These are phyloP conservation scores for Centrocercus urophasianus DNA, from an alignment of 2,113 vertebrate genomes.

Conservation along the genomic window DNA sequence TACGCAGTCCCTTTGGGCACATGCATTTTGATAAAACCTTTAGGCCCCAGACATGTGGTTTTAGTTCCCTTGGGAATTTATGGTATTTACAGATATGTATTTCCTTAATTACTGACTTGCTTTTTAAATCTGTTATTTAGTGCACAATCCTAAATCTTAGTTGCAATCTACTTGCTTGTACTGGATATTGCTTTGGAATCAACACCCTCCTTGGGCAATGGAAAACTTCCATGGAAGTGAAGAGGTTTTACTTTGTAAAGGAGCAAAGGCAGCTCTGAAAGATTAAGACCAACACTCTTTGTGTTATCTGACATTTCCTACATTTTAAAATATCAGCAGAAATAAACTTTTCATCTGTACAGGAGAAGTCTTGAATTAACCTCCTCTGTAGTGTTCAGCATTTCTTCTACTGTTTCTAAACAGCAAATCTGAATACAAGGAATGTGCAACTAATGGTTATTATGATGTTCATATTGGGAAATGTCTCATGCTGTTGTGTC, in stretches of 20 bases:
- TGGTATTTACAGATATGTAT: background rate
- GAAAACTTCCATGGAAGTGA: background rate
- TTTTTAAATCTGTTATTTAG: background rate
- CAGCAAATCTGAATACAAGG: background rate
- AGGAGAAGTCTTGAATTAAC: background rate
- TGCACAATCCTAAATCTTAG: background rate
- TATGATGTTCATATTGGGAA: background rate
- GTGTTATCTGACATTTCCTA: background rate
- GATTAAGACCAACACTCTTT: background rate
- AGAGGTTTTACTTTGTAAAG: background rate
- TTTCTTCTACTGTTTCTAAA: background rate
- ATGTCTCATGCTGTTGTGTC: accelerated
- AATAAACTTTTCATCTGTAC: background rate
- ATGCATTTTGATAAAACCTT: background rate
- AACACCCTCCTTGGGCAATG: background rate
- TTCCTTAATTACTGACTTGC: background rate
- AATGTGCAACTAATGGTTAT: accelerated
- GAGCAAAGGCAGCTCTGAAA: background rate
- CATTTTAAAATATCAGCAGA: background rate
- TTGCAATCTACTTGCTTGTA: background rate
- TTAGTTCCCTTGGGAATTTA: background rate
- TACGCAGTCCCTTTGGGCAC: background rate
- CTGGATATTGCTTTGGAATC: background rate
- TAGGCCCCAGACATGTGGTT: background rate
- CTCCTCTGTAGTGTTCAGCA: accelerated